Conservation (phyloP, 1,140 invertebrate species). For the Batillaria attramentaria region DNA sequence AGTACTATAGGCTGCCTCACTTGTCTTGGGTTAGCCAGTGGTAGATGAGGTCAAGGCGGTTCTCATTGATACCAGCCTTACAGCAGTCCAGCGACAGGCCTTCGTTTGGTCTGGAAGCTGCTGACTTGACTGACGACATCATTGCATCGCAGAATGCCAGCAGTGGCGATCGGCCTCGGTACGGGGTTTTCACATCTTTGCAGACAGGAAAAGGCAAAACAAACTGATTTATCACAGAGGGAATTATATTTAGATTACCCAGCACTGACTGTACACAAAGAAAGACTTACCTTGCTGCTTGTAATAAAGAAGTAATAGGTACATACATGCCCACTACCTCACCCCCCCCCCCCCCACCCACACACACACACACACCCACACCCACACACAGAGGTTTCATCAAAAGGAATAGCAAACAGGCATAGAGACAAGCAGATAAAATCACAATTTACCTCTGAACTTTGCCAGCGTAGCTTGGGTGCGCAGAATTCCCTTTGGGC, state of each 20-base stretch:
- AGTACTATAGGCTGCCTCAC: too few species aligned
- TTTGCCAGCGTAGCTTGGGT: constrained; percentile 69
- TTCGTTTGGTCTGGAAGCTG: constrained; percentile 62
- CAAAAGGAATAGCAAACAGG: too few species aligned
- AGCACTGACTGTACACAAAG: too few species aligned
- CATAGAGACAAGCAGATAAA: not conserved
- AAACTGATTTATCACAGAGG: not conserved
- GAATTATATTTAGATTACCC: not conserved
- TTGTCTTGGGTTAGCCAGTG: constrained; percentile 71
- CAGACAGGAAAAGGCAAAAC: constrained; percentile 11
- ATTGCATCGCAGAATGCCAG: constrained; percentile 70
- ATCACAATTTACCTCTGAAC: constrained; percentile 65
- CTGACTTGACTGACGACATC: constrained; percentile 68
- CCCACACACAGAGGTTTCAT: too few species aligned
- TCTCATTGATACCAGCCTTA: constrained; percentile 65
- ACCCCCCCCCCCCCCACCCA: too few species aligned
- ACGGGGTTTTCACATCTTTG: constrained; percentile 57
- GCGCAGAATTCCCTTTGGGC: constrained; percentile 70
- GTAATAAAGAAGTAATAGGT: too few species aligned
- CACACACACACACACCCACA: too few species aligned
- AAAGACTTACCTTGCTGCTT: too few species aligned
- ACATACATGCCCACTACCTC: too few species aligned
- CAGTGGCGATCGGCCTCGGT: constrained; percentile 59
- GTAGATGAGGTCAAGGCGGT: constrained; percentile 65
- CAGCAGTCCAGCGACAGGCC: constrained; percentile 68